Percentiles rank a stretch among this genome's conserved stretches.
These are phyloP conservation scores for Rotaria sp. DNA, from an alignment of 2,888 invertebrate species.

Conservation along the genomic window DNA sequence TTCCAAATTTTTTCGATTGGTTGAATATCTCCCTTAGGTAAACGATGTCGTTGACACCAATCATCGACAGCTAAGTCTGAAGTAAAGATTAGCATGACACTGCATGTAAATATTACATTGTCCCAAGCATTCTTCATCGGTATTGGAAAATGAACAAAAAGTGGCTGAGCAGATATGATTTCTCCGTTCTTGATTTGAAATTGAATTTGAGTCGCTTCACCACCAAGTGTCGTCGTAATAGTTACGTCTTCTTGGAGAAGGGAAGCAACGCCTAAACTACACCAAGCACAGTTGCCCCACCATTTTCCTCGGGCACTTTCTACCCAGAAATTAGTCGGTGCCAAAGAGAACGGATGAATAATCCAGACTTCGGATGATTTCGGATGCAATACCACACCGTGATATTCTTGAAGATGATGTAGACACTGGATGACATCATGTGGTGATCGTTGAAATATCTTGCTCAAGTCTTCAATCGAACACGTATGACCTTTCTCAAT, in stretches of 20 bases:
- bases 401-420: background rate
- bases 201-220: background rate
- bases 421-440: background rate
- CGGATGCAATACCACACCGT: conserved; percentile 2
- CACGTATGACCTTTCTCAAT: background rate
- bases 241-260: background rate
- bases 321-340: background rate
- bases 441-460: background rate
- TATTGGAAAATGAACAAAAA: background rate
- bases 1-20: background rate
- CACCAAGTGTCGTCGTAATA: background rate
- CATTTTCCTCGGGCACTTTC: background rate
- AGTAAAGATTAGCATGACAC: background rate
- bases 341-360: conserved; percentile 7
- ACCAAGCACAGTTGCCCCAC: conserved; percentile 29
- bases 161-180: background rate
- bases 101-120: background rate
- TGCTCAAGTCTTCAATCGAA: background rate
- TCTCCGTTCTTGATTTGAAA: background rate
- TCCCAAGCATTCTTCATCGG: background rate
- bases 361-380: background rate
- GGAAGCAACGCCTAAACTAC: background rate
- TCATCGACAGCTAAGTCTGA: background rate
- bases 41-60: conserved; percentile 7
- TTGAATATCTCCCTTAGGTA: background rate